Base-by-base conservation (phyloP, 35 echinoderm and acorn worm species). In the Heliocidaris tuberculata region DNA sequence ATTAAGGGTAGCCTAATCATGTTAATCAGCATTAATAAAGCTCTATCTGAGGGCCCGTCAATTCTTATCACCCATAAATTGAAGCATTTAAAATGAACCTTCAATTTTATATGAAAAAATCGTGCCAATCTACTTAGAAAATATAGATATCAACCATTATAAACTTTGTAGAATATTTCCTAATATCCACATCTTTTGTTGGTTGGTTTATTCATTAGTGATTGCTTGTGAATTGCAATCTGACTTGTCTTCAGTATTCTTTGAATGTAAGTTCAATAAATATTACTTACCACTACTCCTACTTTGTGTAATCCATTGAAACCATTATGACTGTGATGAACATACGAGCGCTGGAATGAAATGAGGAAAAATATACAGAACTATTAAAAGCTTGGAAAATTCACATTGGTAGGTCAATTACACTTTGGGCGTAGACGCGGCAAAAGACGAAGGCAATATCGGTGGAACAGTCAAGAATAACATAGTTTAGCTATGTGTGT, bases 291-390 rank as follows among this genome's bases (percentile, higher is more conserved):
- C 60, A 65, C 88, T 85, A 91, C 49, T 90, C 78, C 85, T 7
- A 93, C 91, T 59, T 31, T 93, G 50, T 93, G 48, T 30, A 93
- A n/a, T 24, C 48, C 91, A 59, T 59, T 93, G 8, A 93, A 93
- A 30, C 91, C 91, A n/a, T 93, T 59, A 48, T 59, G 50, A 24
- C 91, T 93, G 50, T 93, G 91, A 13, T 93, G 91, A 59, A 93
- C 91, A 31, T 93, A 93, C 13, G 91, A 49, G 4, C 91, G 47
- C 91, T 93, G 91, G 4, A 59, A 52, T 7, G 9, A 11, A 89
- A 89, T 89, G 31, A 19, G 5, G 24, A 89, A 89, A 35, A 4
- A 89, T 47, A 42, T 31, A 5, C 29, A 30, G 19, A 87, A 5
- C 21, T 15, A 31, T 87, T 30, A 31, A 87, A 30, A 87, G 6